Evolutionary conservation across 2,888 invertebrate species (phyloP), one percentile per base, ranked within the genome.

Genomic region (Lithophane leautieri): DNA sequence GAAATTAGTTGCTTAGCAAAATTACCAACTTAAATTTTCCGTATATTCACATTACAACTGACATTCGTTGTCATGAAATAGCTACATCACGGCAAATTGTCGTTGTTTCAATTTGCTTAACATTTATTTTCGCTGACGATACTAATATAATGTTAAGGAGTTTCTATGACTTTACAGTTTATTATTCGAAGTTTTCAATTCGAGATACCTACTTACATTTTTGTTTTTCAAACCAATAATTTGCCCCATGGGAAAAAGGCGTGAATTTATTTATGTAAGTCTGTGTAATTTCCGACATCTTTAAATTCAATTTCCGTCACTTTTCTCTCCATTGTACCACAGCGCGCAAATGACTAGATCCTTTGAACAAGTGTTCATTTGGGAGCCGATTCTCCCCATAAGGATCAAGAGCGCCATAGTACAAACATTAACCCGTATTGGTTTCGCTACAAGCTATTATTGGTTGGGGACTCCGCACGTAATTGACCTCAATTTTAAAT

Each of bases 401-500:
- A 70, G 79, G 75, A 62, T 71, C 70, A 75, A 75, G 58, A 75
- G 14, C 70, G 56, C 71, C 68, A 78, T 76, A 76, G 73, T 78
- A 73, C 71, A 83, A 79, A 83, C 74, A 86, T 84, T 78, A 79
- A 76, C 76, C 77, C 78, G 79, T 84, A 86, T 87, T 81, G 83
- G 87, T 87, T 85, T 86, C 78, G 78, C 78, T 81, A 70, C 75
- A 69, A 67, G 76, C 82, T 78, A 78, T 84, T 82, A 78, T 83
- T 86, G 84, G 78, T 72, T 73, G 78, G 76, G 76, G 81, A 84
- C 86, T 79, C 74, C 81, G 86, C 79, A 80, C 75, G 87, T 80
- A 86, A 91, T 88, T 90, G 90, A 89, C 89, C 89, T 85, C 88
- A 90, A 90, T 90, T 88, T 84, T 72, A 81, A 85, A 87, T 86